Evolutionary conservation across 2,797 vertebrate species (phyloP).

Genomic region (Pyrocephalus nanus): DNA sequence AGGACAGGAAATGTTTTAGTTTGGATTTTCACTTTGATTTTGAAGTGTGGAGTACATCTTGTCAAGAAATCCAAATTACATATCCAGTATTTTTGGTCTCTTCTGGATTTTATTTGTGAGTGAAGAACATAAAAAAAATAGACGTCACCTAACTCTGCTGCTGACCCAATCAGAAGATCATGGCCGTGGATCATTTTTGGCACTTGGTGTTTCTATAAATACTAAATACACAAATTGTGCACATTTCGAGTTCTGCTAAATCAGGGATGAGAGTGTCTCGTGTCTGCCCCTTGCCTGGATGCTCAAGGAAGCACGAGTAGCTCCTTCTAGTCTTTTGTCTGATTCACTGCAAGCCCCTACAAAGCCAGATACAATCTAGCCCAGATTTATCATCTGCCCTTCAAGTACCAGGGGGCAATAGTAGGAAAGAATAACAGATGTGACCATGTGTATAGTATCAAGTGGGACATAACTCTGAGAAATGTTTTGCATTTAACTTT

Average conservation of each 20-base stretch:
- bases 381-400: constrained; percentile 37
- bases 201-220: background rate
- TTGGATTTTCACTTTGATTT: background rate
- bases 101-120: background rate
- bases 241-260: background rate
- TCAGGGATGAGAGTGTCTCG: background rate
- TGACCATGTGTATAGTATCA: constrained; percentile 14
- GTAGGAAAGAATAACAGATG: constrained; percentile 9
- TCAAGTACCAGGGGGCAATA: constrained; percentile 4
- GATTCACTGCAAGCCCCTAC: background rate
- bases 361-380: background rate
- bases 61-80: background rate
- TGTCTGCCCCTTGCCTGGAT: background rate
- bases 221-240: background rate
- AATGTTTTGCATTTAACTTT: constrained; percentile 40
- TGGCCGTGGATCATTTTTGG: background rate
- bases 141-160: background rate
- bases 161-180: background rate
- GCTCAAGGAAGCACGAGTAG: background rate
- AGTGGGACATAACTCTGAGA: constrained; percentile 35
- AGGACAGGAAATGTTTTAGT: background rate
- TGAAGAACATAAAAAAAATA: background rate
- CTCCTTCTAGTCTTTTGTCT: background rate
- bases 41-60: background rate
- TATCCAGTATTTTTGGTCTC: background rate